These are phyloP conservation scores for Enteromius anoplus DNA, from an alignment of 2,797 vertebrate species.

Conservation along the genomic window DNA sequence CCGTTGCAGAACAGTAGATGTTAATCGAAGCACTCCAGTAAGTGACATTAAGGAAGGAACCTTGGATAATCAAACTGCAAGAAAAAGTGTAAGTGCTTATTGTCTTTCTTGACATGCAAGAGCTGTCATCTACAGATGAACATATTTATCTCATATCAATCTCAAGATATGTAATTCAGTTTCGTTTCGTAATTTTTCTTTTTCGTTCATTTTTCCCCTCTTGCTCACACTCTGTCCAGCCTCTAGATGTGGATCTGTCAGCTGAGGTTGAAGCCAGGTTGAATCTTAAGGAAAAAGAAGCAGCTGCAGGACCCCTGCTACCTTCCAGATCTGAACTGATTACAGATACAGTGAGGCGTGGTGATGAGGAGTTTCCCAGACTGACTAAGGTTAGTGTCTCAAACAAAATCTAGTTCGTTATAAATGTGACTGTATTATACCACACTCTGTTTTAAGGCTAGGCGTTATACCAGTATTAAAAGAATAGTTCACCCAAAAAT, in stretches of 20 bases:
- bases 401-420: background rate
- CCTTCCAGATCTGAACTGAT: constrained; percentile 22
- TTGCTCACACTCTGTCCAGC: constrained; percentile 40
- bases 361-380: constrained; percentile 76
- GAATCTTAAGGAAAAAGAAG: constrained; percentile 75
- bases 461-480: too few species aligned
- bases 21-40: constrained; percentile 61
- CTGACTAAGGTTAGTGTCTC: constrained; percentile 82
- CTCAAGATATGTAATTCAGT: background rate
- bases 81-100: constrained; percentile 64
- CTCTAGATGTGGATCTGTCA: constrained; percentile 75
- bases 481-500: too few species aligned
- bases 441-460: background rate
- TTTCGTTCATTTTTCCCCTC: background rate
- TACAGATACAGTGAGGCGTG: constrained; percentile 60
- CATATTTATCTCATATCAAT: background rate
- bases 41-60: constrained; percentile 63
- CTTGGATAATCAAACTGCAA: constrained; percentile 59
- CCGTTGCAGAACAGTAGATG: constrained; percentile 59
- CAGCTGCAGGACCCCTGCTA: constrained; percentile 57
- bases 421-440: background rate
- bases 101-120: background rate
- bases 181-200: background rate
- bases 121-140: background rate
- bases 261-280: constrained; percentile 78